A percentile compares a stretch with the other conserved stretches of the same genome.
Conservation (phyloP, 2,113 vertebrate genomes). For the Piprites chloris region DNA sequence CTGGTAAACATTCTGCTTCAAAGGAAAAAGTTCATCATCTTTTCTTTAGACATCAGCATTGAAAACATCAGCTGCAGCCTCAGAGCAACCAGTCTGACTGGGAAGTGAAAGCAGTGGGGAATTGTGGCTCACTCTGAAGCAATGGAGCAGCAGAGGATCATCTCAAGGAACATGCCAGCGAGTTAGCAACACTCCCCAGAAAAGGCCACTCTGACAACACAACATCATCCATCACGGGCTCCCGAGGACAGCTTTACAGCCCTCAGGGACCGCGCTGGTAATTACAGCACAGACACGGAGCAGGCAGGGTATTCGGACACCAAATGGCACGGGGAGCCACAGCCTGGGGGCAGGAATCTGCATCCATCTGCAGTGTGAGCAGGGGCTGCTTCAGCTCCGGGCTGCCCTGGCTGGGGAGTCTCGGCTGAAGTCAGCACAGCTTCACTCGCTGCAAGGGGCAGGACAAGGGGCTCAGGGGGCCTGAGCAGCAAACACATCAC, state of each 20-base stretch:
- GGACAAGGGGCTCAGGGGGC: background rate
- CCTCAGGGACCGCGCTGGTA: background rate
- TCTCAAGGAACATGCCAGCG: constrained; percentile 24
- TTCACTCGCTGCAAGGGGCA: background rate
- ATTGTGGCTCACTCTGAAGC: background rate
- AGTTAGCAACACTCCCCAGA: background rate
- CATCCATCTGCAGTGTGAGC: rapidly evolving
- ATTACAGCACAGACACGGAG: background rate
- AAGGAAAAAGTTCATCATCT: background rate
- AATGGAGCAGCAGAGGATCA: background rate
- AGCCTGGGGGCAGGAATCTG: background rate
- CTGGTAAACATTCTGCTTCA: background rate
- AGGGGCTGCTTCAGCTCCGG: background rate
- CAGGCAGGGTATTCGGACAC: rapidly evolving
- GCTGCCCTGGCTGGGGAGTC: background rate
- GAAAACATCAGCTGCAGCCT: background rate
- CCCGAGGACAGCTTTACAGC: background rate
- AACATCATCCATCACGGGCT: background rate
- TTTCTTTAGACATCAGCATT: background rate
- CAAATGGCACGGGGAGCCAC: background rate
- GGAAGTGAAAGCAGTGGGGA: constrained; percentile 7
- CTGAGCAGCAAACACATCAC: background rate
- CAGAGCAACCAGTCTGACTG: background rate
- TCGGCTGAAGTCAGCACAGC: rapidly evolving
- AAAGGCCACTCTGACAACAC: background rate